Base-by-base conservation (phyloP, 2,797 vertebrate genomes). In the Periophthalmus magnuspinnatus region DNA sequence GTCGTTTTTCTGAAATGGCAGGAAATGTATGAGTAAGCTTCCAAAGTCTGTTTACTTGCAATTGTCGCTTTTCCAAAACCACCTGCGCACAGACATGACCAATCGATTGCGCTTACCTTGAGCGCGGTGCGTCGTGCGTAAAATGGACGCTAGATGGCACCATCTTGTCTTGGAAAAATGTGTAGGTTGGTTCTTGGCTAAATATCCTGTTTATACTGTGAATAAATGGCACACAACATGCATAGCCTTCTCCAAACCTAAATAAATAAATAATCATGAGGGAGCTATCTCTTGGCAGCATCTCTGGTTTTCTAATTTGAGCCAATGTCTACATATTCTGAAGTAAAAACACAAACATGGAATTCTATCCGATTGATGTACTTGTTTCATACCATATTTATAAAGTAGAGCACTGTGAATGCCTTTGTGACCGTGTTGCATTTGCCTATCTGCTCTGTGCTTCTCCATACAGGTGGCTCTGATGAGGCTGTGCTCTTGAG, bases 51-150 rank as follows among this genome's bases (percentile, higher is more conserved):
- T 86, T 91, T 89, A 80, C 84, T 79, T 59, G 68, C 70, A 79
- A 59, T 65, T 56, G 63, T 58, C 56, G 71, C 63, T 58, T 70
- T 62, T 68, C 73, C 68, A 17, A 1, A 64, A 69, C 71, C 78
- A 92, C 90, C 91, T 93, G 89, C 52, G 52, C 64, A 24, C 80
- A 91, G 90, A 84, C 91, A 70, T 69, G 45, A 90, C 72, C 76
- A 91, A 86, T 90, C 83, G 84, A 90, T 72, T 70, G 6, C 58
- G 47, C 70, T 81, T 22, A 91, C 86, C 90, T 92, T 77, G 77
- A 81, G 32, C 52, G 55, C n/a, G 8, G 72, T 16, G 0, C 2
- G 48, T 1, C 2, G 21, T 28, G 38, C 5, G 22, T 21, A 6
- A 1, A 32, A 6, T 24, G 24, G 65, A 74, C 90, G 64, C 86